phyloP scores from a whole-genome alignment of 2,113 vertebrate genomes.

The Zingel zingel region DNA sequence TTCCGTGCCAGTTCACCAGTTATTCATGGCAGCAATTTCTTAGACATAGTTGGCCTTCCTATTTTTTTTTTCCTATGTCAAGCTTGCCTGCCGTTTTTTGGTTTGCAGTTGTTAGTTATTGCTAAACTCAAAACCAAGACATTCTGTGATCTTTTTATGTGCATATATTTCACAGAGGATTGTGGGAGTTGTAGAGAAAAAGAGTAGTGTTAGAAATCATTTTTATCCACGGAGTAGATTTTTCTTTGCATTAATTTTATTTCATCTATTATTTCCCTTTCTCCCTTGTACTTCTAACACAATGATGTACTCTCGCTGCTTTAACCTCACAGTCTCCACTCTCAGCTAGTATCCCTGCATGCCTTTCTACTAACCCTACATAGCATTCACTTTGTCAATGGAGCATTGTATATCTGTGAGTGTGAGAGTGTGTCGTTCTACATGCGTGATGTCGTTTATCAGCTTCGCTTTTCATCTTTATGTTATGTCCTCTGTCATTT shows the following conservation, averaged over 20 bases:
- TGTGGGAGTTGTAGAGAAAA: conserved; percentile 57
- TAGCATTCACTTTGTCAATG: conserved; percentile 58
- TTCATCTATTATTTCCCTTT: conserved; percentile 12
- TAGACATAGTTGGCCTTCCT: neutral
- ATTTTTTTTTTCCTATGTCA: neutral
- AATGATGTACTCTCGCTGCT: conserved; percentile 19
- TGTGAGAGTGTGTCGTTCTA: conserved; percentile 47
- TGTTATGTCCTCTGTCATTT: conserved; percentile 55
- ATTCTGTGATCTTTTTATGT: conserved; percentile 2
- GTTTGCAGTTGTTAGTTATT: neutral
- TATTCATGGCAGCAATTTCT: conserved; percentile 1
- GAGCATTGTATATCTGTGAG: conserved; percentile 72
- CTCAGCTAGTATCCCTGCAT: conserved; percentile 66
- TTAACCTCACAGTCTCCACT: conserved; percentile 12
- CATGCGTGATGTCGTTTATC: conserved; percentile 31
- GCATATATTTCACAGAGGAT: neutral
- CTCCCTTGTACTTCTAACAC: conserved; percentile 6
- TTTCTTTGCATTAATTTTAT: neutral
- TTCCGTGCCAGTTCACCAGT: neutral
- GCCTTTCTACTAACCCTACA: conserved; percentile 59
- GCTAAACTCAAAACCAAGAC: conserved; percentile 13
- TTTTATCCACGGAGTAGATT: conserved; percentile 15
- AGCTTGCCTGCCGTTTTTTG: neutral
- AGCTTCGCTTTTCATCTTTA: conserved; percentile 37
- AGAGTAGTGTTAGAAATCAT: conserved; percentile 55